Base-by-base conservation (phyloP, 2,797 vertebrate genomes). In the Serranus cabrilla region DNA sequence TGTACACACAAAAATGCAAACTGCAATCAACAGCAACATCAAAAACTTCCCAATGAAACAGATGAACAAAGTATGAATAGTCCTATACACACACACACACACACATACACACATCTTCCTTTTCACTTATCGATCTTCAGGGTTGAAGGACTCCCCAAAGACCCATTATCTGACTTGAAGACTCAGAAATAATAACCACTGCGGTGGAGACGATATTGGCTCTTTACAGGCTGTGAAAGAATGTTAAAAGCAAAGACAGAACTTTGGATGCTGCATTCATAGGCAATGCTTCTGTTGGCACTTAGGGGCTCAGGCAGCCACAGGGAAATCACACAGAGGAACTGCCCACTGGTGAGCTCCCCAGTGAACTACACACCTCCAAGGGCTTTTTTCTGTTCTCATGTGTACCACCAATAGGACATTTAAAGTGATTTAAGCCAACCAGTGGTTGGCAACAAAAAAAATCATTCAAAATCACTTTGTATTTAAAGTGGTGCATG, bases 101-200 rank as follows among this genome's bases (percentile, higher is more conserved):
- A 42, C 37, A 3, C 39, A 10, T 9, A 50, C 55, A 75, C 39
- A 49, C n/a, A 58, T 9, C 56, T 27, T 75, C 16, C 40, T 27
- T 54, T 70, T 78, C 0, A 54, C 14, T 54, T 74, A 86, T 76
- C 80, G 79, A 81, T 83, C 56, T 43, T 63, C 40, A 49, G 21
- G 51, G n/a, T 4, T 27, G 11, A 20, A 50, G n/a, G 2, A 46
- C n/a, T 55, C 69, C 40, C 46, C 16, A 11, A 4, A 47, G 25
- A 65, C 0, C 31, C 7, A 54, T 66, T 69, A 59, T 63, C 43
- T 66, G 56, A 6, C 17, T 18, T 12, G 40, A 47, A 18, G 50
- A 46, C 51, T 74, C 43, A 40, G 10, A 77, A 63, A 69, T 70
- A 72, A 80, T 50, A 18, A 68, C 37, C 37, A 47, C 11, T 4